Conservation (phyloP, 2,797 vertebrate genomes). For the Poliocrania exsul region DNA sequence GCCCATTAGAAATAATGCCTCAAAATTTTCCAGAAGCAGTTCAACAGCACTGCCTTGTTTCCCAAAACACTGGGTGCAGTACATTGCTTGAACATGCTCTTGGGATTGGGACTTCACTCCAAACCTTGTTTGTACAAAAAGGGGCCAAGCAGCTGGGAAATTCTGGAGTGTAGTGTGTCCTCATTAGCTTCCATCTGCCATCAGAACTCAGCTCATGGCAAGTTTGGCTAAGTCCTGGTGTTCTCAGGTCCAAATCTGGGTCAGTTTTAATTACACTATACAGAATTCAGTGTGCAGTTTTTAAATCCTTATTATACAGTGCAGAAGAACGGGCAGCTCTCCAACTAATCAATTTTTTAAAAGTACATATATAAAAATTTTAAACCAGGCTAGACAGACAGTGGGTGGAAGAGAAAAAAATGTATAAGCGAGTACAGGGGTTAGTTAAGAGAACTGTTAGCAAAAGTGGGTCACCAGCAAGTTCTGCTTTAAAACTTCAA, state of each 20-base stretch:
- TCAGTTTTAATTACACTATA: constrained; percentile 85
- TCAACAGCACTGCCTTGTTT: constrained; percentile 63
- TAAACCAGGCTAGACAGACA: constrained; percentile 82
- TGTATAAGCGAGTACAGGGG: constrained; percentile 76
- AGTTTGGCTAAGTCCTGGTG: constrained; percentile 83
- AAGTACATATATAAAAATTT: constrained; percentile 87
- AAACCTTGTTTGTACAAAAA: constrained; percentile 84
- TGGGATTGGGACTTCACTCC: constrained; percentile 81
- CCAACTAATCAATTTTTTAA: constrained; percentile 87
- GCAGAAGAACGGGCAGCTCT: constrained; percentile 80
- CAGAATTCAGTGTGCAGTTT: constrained; percentile 81
- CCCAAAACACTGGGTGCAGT: constrained; percentile 76
- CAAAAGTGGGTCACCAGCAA: constrained; percentile 81
- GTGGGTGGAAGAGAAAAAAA: constrained; percentile 69
- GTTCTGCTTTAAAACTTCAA: constrained; percentile 76
- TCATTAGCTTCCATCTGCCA: constrained; percentile 85
- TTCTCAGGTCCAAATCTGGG: constrained; percentile 84
- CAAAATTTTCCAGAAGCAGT: constrained; percentile 64
- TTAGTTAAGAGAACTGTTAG: constrained; percentile 81
- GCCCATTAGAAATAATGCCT: constrained; percentile 37
- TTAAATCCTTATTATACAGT: constrained; percentile 83
- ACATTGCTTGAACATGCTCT: constrained; percentile 78
- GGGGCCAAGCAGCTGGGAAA: constrained; percentile 85
- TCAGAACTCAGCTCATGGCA: constrained; percentile 84
- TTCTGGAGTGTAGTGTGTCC: constrained; percentile 83